Evolutionary conservation across 1,140 invertebrate species (phyloP).

Genomic region (Drosophila persimilis): DNA sequence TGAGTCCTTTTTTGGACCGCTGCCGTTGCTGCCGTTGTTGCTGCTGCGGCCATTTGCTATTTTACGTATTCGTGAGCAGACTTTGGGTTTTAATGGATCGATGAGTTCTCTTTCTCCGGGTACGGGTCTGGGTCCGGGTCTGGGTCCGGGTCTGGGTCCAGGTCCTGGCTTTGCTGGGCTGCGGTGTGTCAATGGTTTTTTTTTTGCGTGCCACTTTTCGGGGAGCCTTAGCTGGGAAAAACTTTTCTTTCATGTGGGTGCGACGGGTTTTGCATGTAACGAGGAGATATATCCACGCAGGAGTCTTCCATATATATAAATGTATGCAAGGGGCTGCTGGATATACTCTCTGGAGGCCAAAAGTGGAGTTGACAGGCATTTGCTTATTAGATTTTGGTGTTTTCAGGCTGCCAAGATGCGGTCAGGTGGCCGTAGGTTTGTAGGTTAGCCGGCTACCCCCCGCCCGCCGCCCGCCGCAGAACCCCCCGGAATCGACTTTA

Average conservation of each 20-base stretch:
- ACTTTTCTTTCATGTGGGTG: conserved; percentile 33
- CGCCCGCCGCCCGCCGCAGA: neutral
- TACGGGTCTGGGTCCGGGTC: too few relatives aligned
- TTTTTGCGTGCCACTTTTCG: neutral
- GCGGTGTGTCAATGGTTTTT: conserved; percentile 44
- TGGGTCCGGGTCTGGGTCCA: neutral
- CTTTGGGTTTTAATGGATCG: conserved; percentile 81
- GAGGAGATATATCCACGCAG: conserved; percentile 4
- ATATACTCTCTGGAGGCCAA: neutral
- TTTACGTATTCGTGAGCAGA: conserved; percentile 66
- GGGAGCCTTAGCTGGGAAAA: conserved; percentile 12
- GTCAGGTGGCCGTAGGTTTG: conserved; percentile 50
- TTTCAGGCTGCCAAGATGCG: conserved; percentile 46
- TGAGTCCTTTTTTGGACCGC: conserved; percentile 46
- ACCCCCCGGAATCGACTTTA: conserved; percentile 13
- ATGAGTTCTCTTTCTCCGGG: conserved; percentile 51
- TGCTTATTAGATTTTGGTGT: conserved; percentile 71
- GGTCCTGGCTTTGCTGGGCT: conserved; percentile 38
- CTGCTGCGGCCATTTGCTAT: conserved; percentile 41
- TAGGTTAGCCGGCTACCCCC: conserved; percentile 71
- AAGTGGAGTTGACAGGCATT: conserved; percentile 49
- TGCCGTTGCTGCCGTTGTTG: conserved; percentile 23
- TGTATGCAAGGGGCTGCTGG: neutral
- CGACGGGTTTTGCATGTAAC: conserved; percentile 12
- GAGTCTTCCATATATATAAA: neutral